A percentile compares a stretch with the other conserved stretches of the same genome.
phyloP scores from a whole-genome alignment of 2,888 invertebrate species.

The Platynereis dumerilii region DNA sequence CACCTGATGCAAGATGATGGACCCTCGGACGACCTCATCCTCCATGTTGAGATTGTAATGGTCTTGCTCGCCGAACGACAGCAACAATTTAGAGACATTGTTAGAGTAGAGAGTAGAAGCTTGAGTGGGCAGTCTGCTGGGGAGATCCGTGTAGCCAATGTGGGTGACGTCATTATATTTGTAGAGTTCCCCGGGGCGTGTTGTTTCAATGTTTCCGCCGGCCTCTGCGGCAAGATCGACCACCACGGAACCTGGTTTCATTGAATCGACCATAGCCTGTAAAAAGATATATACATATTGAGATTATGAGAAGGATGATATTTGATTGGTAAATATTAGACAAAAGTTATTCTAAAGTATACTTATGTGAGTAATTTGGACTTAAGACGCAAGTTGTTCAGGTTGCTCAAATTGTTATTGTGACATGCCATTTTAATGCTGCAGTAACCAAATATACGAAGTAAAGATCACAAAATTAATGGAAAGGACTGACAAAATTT shows the following conservation, averaged over 20 bases:
- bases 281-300: slow-evolving; percentile 3
- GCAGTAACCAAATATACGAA: no score
- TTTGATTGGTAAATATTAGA: no score
- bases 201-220: slow-evolving; percentile 86
- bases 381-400: no score
- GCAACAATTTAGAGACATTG: slow-evolving; percentile 84
- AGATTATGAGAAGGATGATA: no score
- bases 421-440: no score
- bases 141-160: slow-evolving; percentile 83
- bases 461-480: no score
- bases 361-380: no score
- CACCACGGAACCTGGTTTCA: slow-evolving; percentile 88
- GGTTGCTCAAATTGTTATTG: no score
- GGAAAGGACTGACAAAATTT: no score
- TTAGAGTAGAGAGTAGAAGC: slow-evolving; percentile 88
- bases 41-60: slow-evolving; percentile 81
- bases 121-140: slow-evolving; percentile 84
- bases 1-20: slow-evolving; percentile 75
- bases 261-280: slow-evolving; percentile 77
- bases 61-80: slow-evolving; percentile 81
- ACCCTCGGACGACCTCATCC: slow-evolving; percentile 86
- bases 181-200: slow-evolving; percentile 77
- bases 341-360: no score
- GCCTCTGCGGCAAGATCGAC: slow-evolving; percentile 89
- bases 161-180: slow-evolving; percentile 82